Conservation (phyloP, 2,888 invertebrate species). For the Melipona bicolor region DNA sequence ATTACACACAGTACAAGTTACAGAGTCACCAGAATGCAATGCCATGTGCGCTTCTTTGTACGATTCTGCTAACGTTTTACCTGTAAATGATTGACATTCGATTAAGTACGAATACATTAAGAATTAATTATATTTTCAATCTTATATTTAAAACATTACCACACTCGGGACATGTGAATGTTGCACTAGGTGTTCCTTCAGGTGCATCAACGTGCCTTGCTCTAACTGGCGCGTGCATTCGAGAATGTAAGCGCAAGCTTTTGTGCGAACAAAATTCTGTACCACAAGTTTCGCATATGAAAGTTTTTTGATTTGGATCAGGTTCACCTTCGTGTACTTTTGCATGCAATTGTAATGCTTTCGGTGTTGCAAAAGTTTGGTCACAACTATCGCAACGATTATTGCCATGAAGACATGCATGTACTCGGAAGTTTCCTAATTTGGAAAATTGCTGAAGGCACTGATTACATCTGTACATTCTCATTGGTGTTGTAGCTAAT, state of each 20-base stretch:
- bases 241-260: conserved; percentile 88
- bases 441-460: conserved; percentile 85
- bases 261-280: conserved; percentile 89
- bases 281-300: conserved; percentile 88
- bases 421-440: conserved; percentile 83
- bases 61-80: conserved; percentile 82
- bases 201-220: conserved; percentile 85
- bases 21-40: conserved; percentile 87
- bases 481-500: conserved; percentile 66
- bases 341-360: conserved; percentile 87
- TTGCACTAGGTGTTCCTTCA: conserved; percentile 78
- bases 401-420: conserved; percentile 82
- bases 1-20: conserved; percentile 89
- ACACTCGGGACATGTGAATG: conserved; percentile 81
- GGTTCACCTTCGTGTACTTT: conserved; percentile 83
- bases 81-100: conserved; percentile 58
- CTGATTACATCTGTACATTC: conserved; percentile 84
- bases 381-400: conserved; percentile 81
- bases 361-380: conserved; percentile 82
- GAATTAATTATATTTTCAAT: not conserved
- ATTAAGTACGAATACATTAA: not conserved
- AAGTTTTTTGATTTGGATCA: conserved; percentile 79
- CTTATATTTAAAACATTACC: conserved; percentile 69
- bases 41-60: conserved; percentile 88
- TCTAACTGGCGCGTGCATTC: conserved; percentile 90